Percentiles rank a stretch among this genome's conserved stretches.
Evolutionary conservation across 2,888 invertebrate genomes (phyloP).

Genomic region (Petrolisthes manimaculis): DNA sequence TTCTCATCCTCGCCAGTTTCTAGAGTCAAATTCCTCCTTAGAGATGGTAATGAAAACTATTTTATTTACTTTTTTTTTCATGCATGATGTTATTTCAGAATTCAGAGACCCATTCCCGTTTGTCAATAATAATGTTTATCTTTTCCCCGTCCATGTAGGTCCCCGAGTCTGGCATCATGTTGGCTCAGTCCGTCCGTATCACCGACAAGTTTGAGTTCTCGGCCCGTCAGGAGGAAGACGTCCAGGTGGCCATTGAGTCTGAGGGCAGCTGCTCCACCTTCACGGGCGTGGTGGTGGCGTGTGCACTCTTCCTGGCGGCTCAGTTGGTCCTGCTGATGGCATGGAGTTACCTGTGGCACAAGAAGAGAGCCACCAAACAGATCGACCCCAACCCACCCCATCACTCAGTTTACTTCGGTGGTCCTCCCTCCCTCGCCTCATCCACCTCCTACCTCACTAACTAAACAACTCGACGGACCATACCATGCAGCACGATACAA

Average conservation of each 20-base stretch:
- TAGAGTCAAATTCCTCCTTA: too few species aligned
- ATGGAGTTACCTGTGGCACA: conserved; percentile 66
- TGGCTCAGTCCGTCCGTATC: conserved; percentile 64
- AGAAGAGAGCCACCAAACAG: conserved; percentile 61
- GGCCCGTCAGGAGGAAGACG: conserved; percentile 12
- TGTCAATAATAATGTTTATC: too few species aligned
- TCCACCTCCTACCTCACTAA: conserved; percentile 55
- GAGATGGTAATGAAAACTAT: too few species aligned
- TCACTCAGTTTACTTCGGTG: conserved; percentile 29
- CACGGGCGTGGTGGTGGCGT: conserved; percentile 59
- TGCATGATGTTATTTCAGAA: too few species aligned
- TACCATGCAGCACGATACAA: neutral
- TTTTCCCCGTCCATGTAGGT: conserved; percentile 5
- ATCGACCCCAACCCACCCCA: conserved; percentile 51
- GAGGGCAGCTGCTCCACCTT: conserved; percentile 52
- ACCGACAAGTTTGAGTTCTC: conserved; percentile 65
- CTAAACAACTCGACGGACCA: neutral
- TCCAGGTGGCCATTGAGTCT: conserved; percentile 30
- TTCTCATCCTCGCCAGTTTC: too few species aligned
- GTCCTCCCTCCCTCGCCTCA: conserved; percentile 44
- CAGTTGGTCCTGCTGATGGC: conserved; percentile 59
- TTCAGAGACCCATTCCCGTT: too few species aligned
- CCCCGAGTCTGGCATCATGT: conserved; percentile 51
- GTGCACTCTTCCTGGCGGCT: conserved; percentile 62
- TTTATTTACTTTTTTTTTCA: neutral